Evolutionary conservation across 2,888 invertebrate species (phyloP).

Genomic region (Rotaria magnacalcarata): DNA sequence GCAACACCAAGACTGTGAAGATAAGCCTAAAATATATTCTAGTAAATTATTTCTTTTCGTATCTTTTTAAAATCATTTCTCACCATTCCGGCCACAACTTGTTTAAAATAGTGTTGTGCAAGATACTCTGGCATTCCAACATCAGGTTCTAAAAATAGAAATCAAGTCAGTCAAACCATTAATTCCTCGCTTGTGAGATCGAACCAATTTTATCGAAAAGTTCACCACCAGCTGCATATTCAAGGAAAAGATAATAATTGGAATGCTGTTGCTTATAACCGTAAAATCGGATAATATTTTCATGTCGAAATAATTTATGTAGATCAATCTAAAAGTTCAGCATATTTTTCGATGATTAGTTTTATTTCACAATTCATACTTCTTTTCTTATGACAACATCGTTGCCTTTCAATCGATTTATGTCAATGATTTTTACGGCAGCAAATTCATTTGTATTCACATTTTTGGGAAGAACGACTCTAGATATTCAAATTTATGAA

Average conservation of each 20-base stretch:
- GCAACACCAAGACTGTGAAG: constrained; percentile 81
- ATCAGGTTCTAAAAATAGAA: constrained; percentile 75
- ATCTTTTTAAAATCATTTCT: constrained; percentile 56
- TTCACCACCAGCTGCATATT: constrained; percentile 93
- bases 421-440: constrained; percentile 83
- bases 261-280: constrained; percentile 74
- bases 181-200: background rate
- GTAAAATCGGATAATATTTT: constrained; percentile 79
- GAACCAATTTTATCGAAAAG: constrained; percentile 80
- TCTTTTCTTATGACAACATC: constrained; percentile 31
- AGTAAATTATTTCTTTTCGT: background rate
- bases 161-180: too few relatives aligned
- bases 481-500: constrained; percentile 56
- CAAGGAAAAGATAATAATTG: constrained; percentile 83
- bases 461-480: constrained; percentile 85
- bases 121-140: constrained; percentile 74
- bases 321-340: constrained; percentile 67
- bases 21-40: constrained; percentile 65
- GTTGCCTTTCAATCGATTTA: constrained; percentile 71
- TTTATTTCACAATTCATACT: background rate
- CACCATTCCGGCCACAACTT: constrained; percentile 75
- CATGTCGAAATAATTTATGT: constrained; percentile 77
- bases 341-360: background rate
- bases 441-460: constrained; percentile 75
- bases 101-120: constrained; percentile 81